phyloP scores from a whole-genome alignment of 2,888 invertebrate genomes.

The Monochamus alternatus region DNA sequence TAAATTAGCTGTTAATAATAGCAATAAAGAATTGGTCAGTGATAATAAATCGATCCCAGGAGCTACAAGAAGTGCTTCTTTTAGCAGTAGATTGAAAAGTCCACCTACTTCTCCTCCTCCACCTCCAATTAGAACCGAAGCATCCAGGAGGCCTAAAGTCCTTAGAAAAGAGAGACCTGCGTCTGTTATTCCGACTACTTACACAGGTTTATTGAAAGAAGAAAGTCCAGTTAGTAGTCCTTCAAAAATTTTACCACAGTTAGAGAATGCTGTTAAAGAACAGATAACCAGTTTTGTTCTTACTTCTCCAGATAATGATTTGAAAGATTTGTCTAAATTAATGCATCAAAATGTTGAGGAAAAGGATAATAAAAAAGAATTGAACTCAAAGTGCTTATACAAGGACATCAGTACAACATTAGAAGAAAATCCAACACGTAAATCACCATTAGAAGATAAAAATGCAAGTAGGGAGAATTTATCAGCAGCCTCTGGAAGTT shows the following conservation, averaged over 20 bases:
- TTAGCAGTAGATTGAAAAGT: conserved; percentile 69
- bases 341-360: conserved; percentile 25
- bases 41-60: conserved; percentile 61
- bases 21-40: conserved; percentile 55
- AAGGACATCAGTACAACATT: conserved; percentile 52
- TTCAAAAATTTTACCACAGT: conserved; percentile 42
- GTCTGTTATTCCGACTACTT: conserved; percentile 64
- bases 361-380: conserved; percentile 43
- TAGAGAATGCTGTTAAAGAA: conserved; percentile 33
- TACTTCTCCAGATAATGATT: conserved; percentile 55
- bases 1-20: conserved; percentile 70
- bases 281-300: conserved; percentile 35
- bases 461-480: conserved; percentile 67
- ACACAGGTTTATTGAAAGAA: conserved; percentile 9
- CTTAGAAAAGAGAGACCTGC: conserved; percentile 67
- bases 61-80: conserved; percentile 76
- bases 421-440: conserved; percentile 55
- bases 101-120: conserved; percentile 71
- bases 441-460: conserved; percentile 71
- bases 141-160: conserved; percentile 65
- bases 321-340: neutral
- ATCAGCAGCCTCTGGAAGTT: conserved; percentile 68
- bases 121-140: conserved; percentile 70
- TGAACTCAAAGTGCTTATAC: conserved; percentile 56
- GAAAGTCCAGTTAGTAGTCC: conserved; percentile 27